Percentiles rank a stretch among this genome's conserved stretches.
Evolutionary conservation across 2,797 vertebrate genomes (phyloP).

Genomic region (Platalea minor): DNA sequence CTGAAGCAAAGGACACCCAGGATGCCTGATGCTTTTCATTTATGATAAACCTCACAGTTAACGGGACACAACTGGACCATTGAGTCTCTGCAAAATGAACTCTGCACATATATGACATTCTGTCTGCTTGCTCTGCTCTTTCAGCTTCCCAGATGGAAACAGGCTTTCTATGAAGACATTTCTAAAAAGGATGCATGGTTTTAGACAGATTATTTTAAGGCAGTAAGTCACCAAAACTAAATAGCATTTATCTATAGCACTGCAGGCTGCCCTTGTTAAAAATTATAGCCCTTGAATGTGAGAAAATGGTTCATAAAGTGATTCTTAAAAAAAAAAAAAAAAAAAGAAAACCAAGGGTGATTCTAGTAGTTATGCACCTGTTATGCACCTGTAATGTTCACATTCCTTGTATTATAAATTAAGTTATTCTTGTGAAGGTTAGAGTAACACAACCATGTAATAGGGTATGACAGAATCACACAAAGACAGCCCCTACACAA

Average conservation of each 20-base stretch:
- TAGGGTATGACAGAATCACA: not conserved
- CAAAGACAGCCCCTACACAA: rapidly evolving
- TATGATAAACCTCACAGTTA: not conserved
- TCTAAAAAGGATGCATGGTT: not conserved
- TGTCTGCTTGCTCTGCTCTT: not conserved
- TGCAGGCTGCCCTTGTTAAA: not conserved
- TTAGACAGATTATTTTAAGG: not conserved
- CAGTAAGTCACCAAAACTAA: not conserved
- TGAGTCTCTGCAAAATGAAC: not conserved
- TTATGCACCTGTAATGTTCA: not conserved
- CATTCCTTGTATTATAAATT: not conserved
- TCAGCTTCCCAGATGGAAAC: not conserved
- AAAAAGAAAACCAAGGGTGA: not conserved
- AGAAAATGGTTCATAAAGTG: not conserved
- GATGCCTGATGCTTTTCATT: not conserved
- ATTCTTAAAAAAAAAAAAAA: not conserved
- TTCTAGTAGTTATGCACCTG: not conserved
- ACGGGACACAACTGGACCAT: too few species aligned
- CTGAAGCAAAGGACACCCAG: not conserved
- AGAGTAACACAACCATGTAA: not conserved
- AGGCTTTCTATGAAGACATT: not conserved
- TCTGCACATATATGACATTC: not conserved
- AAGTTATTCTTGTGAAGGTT: not conserved
- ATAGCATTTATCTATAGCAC: not conserved
- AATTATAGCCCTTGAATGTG: not conserved